Evolutionary conservation across 2,888 invertebrate genomes (phyloP), one percentile per base, ranked within the genome.

Genomic region (Cataglyphis altisquamis): DNA sequence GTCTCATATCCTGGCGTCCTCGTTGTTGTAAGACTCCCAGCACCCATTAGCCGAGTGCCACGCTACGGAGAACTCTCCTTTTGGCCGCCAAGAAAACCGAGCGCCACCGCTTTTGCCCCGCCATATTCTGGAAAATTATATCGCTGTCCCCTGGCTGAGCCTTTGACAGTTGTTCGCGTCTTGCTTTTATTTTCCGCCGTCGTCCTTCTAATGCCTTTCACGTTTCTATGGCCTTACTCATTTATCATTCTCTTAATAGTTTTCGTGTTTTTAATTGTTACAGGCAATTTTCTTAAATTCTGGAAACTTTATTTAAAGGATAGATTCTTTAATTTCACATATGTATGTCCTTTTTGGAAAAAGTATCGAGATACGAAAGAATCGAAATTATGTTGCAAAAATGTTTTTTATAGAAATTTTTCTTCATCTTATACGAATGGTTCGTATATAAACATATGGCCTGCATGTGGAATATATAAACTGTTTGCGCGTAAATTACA

Each of bases 41-140:
- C 93, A 94, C 94, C 94, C 94, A 94, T 95, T 95, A 95, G 94
- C 93, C 94, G 92, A 94, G 94, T 94, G 93, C 93, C 92, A 91
- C 86, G 88, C 88, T 77, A 57, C 86, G 85, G 84, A 78, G 86
- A 90, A 87, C 85, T 90, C 89, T 89, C 90, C 90, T 90, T 90
- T 92, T 92, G 90, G 88, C 92, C 90, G 91, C 91, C 91, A 87
- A 89, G 88, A 84, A 89, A 88, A 87, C 86, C 88, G 77, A 80
- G 84, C 82, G 88, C 89, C 87, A 41, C 78, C 60, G 45, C 72
- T 62, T 21, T 32, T n/a, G 55, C 72, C 72, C 41, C 45, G 57
- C 18, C 45, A 4, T 36, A 32, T 60, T 25, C 36, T 60, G 72
- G 60, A 80, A 80, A 80, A 80, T 80, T 80, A 80, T 80, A 80